Percentiles rank a stretch among this genome's conserved stretches.
These are phyloP conservation scores for Drosophila melanogaster DNA, from an alignment of 1,140 invertebrate genomes.

Conservation along the genomic window DNA sequence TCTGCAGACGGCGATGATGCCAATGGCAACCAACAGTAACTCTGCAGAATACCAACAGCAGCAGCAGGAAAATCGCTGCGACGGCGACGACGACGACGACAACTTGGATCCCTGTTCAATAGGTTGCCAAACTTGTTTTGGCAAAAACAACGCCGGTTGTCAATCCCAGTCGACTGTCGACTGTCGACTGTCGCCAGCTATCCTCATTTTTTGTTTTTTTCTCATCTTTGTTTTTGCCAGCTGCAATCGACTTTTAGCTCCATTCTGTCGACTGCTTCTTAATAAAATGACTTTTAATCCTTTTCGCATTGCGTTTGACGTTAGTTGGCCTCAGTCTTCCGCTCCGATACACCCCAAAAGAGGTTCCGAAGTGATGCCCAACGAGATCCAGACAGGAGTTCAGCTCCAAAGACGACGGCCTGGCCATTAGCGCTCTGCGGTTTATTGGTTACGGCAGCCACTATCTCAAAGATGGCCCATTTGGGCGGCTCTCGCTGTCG, in stretches of 20 bases:
- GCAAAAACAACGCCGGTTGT: slow-evolving; percentile 57
- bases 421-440: slow-evolving; percentile 74
- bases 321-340: slow-evolving; percentile 61
- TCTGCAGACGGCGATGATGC: slow-evolving; percentile 38
- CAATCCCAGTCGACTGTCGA: slow-evolving; percentile 50
- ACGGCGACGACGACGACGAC: slow-evolving; percentile 11
- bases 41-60: slow-evolving; percentile 1
- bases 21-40: slow-evolving; percentile 11
- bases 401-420: slow-evolving; percentile 12
- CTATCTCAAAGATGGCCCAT: slow-evolving; percentile 36
- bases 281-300: slow-evolving; percentile 83
- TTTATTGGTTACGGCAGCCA: slow-evolving; percentile 72
- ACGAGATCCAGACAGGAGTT: not conserved
- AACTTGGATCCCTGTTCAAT: slow-evolving; percentile 50
- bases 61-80: slow-evolving; percentile 14
- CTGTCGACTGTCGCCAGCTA: slow-evolving; percentile 25
- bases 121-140: slow-evolving; percentile 67
- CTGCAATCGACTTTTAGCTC: slow-evolving; percentile 9
- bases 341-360: slow-evolving; percentile 35
- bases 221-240: not conserved
- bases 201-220: not conserved
- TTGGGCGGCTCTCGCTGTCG: slow-evolving; percentile 12
- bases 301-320: slow-evolving; percentile 81
- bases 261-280: slow-evolving; percentile 50
- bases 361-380: slow-evolving; percentile 7